Percentiles rank a stretch among this genome's conserved stretches.
These are phyloP conservation scores for Siniperca undulata DNA, from an alignment of 2,797 vertebrate species.

Conservation along the genomic window DNA sequence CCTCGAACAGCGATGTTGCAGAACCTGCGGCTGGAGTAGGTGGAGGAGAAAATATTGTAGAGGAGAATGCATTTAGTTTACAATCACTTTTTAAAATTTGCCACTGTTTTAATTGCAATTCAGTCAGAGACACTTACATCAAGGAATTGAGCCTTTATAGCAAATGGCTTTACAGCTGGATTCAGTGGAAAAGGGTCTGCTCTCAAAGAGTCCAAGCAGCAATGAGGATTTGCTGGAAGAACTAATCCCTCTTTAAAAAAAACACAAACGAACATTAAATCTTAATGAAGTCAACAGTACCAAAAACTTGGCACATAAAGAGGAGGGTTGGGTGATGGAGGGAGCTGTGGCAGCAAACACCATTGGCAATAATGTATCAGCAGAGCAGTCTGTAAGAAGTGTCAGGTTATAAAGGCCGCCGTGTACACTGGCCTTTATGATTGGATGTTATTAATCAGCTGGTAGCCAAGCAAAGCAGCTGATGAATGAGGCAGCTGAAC, in stretches of 20 bases:
- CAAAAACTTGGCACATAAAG: neutral
- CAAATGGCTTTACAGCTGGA: neutral
- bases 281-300: neutral
- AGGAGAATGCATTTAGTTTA: neutral
- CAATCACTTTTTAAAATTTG: neutral
- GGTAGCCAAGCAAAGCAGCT: conserved; percentile 5
- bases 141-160: neutral
- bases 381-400: neutral
- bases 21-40: conserved; percentile 10
- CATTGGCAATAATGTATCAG: neutral
- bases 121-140: neutral
- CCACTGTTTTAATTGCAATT: neutral
- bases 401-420: too few species aligned
- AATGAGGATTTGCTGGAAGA: neutral
- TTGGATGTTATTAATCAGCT: conserved; percentile 2
- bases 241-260: neutral
- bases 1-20: conserved; percentile 34
- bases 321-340: neutral
- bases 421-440: neutral
- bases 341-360: neutral
- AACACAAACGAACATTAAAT: neutral
- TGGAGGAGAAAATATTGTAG: conserved; percentile 7
- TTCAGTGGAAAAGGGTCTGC: neutral
- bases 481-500: neutral
- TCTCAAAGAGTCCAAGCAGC: neutral